These are phyloP conservation scores for Phacellophora camtschatica DNA, from an alignment of 30 jellyfish, hydroid and myxozoan genomes.

Conservation along the genomic window DNA sequence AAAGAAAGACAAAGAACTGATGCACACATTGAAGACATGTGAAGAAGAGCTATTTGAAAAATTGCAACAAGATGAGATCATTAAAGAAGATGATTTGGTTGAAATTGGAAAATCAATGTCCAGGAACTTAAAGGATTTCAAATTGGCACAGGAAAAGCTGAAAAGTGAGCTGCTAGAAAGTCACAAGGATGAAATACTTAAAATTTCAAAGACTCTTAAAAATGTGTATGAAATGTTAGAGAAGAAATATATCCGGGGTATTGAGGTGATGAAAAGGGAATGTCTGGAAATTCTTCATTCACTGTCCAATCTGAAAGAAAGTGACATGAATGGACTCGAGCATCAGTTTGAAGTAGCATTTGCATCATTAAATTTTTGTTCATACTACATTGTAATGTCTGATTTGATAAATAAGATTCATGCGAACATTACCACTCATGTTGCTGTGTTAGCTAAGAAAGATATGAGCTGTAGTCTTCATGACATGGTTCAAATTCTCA, in stretches of 20 bases:
- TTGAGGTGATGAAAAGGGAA: constrained; percentile 16
- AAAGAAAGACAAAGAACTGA: background rate
- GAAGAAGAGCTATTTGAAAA: constrained; percentile 44
- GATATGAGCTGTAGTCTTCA: constrained; percentile 47
- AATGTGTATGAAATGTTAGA: background rate
- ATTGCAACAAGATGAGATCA: constrained; percentile 18
- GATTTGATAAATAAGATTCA: constrained; percentile 5
- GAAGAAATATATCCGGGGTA: background rate
- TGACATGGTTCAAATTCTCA: constrained; percentile 45
- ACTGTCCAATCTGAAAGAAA: constrained; percentile 32
- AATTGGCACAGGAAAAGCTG: constrained; percentile 18
- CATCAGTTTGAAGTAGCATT: constrained; percentile 44
- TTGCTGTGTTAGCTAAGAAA: background rate
- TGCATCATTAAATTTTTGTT: constrained; percentile 23
- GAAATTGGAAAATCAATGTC: constrained; percentile 26
- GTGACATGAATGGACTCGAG: constrained; percentile 43
- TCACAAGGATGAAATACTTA: background rate
- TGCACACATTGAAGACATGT: constrained; percentile 9
- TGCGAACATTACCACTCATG: background rate
- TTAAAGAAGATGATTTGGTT: constrained; percentile 6
- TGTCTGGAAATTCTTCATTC: constrained; percentile 42
- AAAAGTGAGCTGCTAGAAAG: background rate
- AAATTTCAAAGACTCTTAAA: background rate
- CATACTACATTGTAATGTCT: constrained; percentile 3
- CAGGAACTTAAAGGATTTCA: constrained; percentile 31